These are phyloP conservation scores for Philotrypesis tridentata DNA, from an alignment of 1,140 invertebrate genomes.

Conservation along the genomic window DNA sequence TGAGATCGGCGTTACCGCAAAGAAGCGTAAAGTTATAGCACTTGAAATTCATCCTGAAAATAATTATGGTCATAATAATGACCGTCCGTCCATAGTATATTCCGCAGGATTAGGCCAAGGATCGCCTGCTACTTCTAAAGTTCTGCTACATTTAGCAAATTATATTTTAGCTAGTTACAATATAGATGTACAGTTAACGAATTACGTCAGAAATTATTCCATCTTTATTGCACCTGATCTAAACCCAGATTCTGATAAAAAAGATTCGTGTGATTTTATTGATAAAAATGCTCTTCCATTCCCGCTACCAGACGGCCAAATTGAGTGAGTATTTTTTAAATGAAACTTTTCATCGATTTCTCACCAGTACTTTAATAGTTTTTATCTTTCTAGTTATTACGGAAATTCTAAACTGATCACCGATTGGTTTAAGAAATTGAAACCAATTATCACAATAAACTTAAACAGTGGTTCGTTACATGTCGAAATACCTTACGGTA, in stretches of 20 bases:
- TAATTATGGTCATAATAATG: slow-evolving; percentile 45
- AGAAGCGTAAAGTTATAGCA: slow-evolving; percentile 57
- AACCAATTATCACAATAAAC: slow-evolving; percentile 66
- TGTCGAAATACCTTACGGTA: slow-evolving; percentile 67
- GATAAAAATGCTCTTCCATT: slow-evolving; percentile 54
- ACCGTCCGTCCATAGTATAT: slow-evolving; percentile 65
- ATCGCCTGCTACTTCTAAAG: slow-evolving; percentile 61
- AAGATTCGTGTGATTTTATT: slow-evolving; percentile 57
- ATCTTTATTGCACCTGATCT: slow-evolving; percentile 66
- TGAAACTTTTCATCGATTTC: not conserved
- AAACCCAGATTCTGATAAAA: slow-evolving; percentile 55
- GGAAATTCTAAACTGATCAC: slow-evolving; percentile 58
- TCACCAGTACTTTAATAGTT: not conserved
- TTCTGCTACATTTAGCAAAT: slow-evolving; percentile 62
- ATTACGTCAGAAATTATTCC: slow-evolving; percentile 60
- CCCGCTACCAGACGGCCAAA: slow-evolving; percentile 49
- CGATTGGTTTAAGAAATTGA: slow-evolving; percentile 65
- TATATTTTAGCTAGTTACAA: slow-evolving; percentile 63
- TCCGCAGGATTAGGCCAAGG: slow-evolving; percentile 61
- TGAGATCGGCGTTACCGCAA: slow-evolving; percentile 57
- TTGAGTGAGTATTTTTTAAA: slow-evolving; percentile 30
- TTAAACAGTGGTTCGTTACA: slow-evolving; percentile 66
- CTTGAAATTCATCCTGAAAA: slow-evolving; percentile 62
- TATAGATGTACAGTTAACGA: slow-evolving; percentile 53
- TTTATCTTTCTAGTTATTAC: slow-evolving; percentile 2